Conservation (phyloP, 2,888 invertebrate species). For the Conops quadrifasciatus region DNA sequence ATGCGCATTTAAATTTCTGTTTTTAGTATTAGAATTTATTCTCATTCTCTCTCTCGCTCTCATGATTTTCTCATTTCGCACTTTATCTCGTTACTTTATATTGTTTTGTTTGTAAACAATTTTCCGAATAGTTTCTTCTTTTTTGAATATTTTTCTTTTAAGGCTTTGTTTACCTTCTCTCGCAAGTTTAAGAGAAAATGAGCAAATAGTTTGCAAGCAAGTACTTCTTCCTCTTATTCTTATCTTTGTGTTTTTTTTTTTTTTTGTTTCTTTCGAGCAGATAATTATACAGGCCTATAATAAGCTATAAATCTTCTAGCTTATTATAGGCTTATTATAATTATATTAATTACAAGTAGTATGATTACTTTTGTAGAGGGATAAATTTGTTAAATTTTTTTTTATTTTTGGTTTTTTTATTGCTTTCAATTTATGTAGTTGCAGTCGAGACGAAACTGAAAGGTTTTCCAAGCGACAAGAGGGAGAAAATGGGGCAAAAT, state of each 20-base stretch:
- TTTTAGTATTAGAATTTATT: background rate
- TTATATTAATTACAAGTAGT: no score
- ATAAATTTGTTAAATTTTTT: no score
- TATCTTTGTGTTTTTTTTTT: background rate
- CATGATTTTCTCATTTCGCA: slow-evolving; percentile 25
- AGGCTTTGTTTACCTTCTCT: background rate
- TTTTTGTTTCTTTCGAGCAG: slow-evolving; percentile 4
- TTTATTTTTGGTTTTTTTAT: no score
- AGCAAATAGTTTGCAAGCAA: background rate
- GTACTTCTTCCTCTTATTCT: background rate
- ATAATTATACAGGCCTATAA: no score
- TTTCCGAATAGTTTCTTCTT: slow-evolving; percentile 5
- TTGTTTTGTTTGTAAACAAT: slow-evolving; percentile 33
- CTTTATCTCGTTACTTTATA: slow-evolving; percentile 16
- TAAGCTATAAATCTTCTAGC: no score
- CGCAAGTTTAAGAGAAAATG: background rate
- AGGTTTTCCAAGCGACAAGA: no score
- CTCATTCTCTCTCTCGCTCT: slow-evolving; percentile 15
- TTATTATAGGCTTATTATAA: no score
- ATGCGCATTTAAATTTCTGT: background rate
- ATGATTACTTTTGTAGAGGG: no score
- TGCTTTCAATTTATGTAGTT: no score
- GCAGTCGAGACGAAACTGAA: no score
- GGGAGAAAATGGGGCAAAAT: no score
- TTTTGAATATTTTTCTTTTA: background rate